Percentiles rank a stretch among this genome's conserved stretches.
phyloP scores from a whole-genome alignment of 2,888 invertebrate genomes.

The Nomada fabriciana region DNA sequence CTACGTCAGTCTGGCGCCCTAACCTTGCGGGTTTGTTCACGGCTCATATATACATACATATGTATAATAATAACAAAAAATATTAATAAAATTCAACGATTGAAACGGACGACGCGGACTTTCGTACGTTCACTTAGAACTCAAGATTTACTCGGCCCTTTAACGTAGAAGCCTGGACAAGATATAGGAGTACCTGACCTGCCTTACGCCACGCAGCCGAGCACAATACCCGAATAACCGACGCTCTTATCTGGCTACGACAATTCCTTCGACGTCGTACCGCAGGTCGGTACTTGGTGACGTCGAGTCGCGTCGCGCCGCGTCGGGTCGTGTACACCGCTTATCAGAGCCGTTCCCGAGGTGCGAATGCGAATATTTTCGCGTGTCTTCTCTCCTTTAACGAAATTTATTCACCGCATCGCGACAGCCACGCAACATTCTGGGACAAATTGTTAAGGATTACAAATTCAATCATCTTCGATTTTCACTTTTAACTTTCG shows the following conservation, averaged over 20 bases:
- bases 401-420: slow-evolving; percentile 1
- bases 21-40: not conserved
- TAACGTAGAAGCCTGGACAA: slow-evolving; percentile 37
- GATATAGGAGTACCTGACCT: slow-evolving; percentile 65
- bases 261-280: slow-evolving; percentile 56
- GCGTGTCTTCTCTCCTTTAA: not conserved
- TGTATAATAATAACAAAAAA: not conserved
- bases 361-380: slow-evolving; percentile 25
- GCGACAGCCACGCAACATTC: not conserved
- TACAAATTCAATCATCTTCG: too few species aligned
- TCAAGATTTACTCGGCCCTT: slow-evolving; percentile 16
- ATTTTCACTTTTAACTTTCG: slow-evolving; percentile 9
- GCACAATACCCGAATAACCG: slow-evolving; percentile 69
- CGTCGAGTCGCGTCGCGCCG: slow-evolving; percentile 2
- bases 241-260: slow-evolving; percentile 63
- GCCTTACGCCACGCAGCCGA: slow-evolving; percentile 60
- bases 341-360: slow-evolving; percentile 39
- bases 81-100: not conserved
- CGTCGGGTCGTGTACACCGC: not conserved
- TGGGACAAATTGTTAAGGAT: not conserved
- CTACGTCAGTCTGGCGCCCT: not conserved
- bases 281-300: slow-evolving; percentile 31
- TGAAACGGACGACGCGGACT: not conserved
- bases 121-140: slow-evolving; percentile 18
- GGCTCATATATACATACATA: not conserved